Percentiles rank a stretch among this genome's conserved stretches.
Conservation (phyloP, 2,113 vertebrate genomes). For the Menura novaehollandiae region DNA sequence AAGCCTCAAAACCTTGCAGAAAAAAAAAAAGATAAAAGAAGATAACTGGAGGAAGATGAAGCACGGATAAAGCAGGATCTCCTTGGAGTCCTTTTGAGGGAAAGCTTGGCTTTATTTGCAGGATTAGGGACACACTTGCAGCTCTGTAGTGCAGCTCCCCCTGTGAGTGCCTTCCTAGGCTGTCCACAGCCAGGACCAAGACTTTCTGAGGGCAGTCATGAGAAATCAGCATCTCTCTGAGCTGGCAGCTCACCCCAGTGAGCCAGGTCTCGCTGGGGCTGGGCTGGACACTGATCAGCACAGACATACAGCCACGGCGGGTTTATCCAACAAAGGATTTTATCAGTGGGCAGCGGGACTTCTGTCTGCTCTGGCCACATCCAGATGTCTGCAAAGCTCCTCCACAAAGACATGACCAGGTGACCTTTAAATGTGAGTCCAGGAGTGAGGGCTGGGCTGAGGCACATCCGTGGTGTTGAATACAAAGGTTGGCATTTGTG, state of each 20-base stretch:
- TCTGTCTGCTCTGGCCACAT: fast-evolving
- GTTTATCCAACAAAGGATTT: background rate
- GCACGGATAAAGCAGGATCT: background rate
- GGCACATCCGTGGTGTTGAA: background rate
- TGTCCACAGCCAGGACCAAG: background rate
- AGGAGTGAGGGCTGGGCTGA: background rate
- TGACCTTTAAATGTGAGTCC: background rate
- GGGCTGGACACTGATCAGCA: background rate
- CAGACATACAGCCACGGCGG: background rate
- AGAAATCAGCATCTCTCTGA: background rate
- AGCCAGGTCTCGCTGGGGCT: background rate
- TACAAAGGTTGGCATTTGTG: background rate
- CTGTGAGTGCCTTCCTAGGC: background rate
- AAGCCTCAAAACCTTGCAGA: background rate
- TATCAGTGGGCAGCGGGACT: background rate
- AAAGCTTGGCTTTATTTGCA: background rate
- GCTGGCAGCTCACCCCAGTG: background rate
- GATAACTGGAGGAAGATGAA: background rate
- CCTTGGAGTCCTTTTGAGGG: background rate
- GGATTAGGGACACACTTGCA: background rate
- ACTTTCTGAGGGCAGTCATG: background rate
- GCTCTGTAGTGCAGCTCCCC: background rate
- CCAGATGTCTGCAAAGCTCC: background rate
- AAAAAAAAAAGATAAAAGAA: background rate
- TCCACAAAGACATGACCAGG: background rate